phyloP scores from a whole-genome alignment of 2,797 vertebrate species.

The Gallirallus australis region DNA sequence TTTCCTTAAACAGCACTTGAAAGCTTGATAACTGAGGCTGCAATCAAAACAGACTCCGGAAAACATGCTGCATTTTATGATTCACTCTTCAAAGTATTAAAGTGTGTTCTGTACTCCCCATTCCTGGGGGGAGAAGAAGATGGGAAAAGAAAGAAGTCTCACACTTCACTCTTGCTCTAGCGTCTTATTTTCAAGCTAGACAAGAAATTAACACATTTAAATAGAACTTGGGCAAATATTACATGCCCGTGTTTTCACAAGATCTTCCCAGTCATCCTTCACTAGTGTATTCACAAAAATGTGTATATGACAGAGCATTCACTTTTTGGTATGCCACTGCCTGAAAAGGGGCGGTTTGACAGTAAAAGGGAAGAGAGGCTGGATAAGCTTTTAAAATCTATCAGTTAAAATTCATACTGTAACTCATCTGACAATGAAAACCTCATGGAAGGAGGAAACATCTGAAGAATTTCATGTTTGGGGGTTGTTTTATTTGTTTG shows the following conservation, averaged over 20 bases:
- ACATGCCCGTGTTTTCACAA: not conserved
- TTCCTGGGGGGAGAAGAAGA: not conserved
- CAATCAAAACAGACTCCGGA: not conserved
- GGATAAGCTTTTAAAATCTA: not conserved
- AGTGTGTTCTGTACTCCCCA: not conserved
- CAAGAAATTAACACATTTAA: not conserved
- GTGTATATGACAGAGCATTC: not conserved
- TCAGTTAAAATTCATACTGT: not conserved
- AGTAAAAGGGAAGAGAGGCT: not conserved
- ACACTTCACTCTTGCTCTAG: not conserved
- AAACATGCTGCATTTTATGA: not conserved
- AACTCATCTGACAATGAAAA: not conserved
- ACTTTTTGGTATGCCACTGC: not conserved
- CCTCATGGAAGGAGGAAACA: not conserved
- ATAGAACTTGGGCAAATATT: not conserved
- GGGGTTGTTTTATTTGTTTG: not conserved
- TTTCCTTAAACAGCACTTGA: not conserved
- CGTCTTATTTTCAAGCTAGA: not conserved
- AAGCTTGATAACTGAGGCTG: not conserved
- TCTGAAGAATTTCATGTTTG: not conserved
- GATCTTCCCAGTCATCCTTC: not conserved
- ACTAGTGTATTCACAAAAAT: not conserved
- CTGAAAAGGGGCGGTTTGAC: not conserved
- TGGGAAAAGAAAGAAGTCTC: not conserved
- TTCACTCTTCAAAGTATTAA: not conserved